A percentile compares a stretch with the other conserved stretches of the same genome.
phyloP scores from a whole-genome alignment of 2,888 invertebrate species.

The Thelaira solivaga region DNA sequence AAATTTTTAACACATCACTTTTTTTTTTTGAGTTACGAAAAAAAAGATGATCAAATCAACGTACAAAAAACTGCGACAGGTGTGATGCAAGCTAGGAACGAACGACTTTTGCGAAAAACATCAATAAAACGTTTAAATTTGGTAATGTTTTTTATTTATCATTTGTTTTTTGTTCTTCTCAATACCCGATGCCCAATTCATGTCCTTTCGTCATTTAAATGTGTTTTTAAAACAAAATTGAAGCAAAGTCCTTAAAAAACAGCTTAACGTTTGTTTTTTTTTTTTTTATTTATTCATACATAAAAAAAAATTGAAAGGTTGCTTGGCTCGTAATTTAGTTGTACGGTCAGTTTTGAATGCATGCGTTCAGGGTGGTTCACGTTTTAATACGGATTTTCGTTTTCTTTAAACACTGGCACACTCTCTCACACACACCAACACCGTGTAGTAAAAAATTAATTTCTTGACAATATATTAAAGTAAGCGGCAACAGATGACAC shows the following conservation, averaged over 20 bases:
- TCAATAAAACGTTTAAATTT: conserved; percentile 49
- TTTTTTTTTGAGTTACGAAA: conserved; percentile 33
- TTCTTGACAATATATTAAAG: conserved; percentile 60
- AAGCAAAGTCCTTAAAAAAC: conserved; percentile 3
- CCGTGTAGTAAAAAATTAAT: conserved; percentile 59
- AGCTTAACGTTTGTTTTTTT: not conserved
- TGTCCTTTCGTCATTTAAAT: conserved; percentile 52
- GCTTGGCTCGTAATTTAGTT: not conserved
- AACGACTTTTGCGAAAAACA: conserved; percentile 24
- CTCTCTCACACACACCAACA: too few relatives aligned
- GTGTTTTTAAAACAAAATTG: conserved; percentile 21
- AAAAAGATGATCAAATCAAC: not conserved
- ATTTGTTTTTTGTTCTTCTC: conserved; percentile 24
- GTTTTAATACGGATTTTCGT: not conserved
- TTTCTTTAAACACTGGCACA: too few relatives aligned
- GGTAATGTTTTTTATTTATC: conserved; percentile 51
- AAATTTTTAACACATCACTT: conserved; percentile 56
- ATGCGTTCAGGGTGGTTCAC: not conserved
- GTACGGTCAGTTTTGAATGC: not conserved
- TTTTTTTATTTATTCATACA: not conserved
- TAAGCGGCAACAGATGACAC: conserved; percentile 63
- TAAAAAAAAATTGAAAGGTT: not conserved
- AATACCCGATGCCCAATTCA: conserved; percentile 34
- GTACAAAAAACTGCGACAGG: conserved; percentile 52
- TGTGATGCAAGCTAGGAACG: conserved; percentile 54